Evolutionary conservation across 2,888 invertebrate species (phyloP), one percentile per base, ranked within the genome.

Genomic region (Lomographa bimaculata): DNA sequence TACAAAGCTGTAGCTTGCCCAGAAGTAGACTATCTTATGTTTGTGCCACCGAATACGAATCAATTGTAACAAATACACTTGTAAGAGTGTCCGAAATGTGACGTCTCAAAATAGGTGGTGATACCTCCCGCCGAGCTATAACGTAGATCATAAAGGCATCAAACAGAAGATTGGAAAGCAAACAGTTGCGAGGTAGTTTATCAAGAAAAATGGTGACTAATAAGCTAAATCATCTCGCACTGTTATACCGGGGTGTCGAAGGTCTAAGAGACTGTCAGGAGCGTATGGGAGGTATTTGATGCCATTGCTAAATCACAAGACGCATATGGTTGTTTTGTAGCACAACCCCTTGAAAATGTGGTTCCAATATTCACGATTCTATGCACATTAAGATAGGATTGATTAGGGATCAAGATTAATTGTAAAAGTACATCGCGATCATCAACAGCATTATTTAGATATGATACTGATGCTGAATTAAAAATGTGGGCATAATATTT

Each of bases 1-100:
- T 46, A 46, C 54, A 50, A 62, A 48, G 69, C 84, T 85, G 84
- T 86, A 76, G 71, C 55, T 76, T 86, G 87, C 86, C 85, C 86
- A 81, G 81, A 87, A 72, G 86, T 87, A 71, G 65, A 72, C 60
- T 73, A 83, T 87, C 87, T 86, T 84, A 85, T 89, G 87, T 89
- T 89, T 89, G 82, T 77, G 86, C 89, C 86, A 80, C 77, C 77
- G 50, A 55, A 60, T 57, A 32, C 14, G 26, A 35, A 32, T 19
- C 6, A 36, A 23, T 18, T 23, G 21, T 16, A 12, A 28, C 25
- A 18, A 11, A 27, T 20, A 18, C 18, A 23, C 16, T 25, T 18
- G 20, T 14, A 24, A 9, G 11, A 26, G 34, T 16, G 35, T 41
- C 29, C n/a, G 12, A 26, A 9, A 20, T 21, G 7, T 19, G 16